Percentiles rank a stretch among this genome's conserved stretches.
Evolutionary conservation across 1,140 invertebrate species (phyloP).

Genomic region (Drosophila tropicalis): DNA sequence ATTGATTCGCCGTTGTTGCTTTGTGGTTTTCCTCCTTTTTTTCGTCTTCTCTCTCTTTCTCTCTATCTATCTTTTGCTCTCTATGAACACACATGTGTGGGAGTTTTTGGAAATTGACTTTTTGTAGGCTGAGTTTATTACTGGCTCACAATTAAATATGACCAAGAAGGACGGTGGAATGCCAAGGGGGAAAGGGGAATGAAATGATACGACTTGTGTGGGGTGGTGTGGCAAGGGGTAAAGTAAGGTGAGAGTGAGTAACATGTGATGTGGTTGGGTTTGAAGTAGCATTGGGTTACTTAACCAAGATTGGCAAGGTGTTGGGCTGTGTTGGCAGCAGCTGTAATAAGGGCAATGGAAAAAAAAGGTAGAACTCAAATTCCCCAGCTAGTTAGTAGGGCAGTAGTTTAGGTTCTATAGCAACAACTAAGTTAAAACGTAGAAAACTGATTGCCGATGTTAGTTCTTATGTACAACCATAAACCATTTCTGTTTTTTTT

Average conservation of each 20-base stretch:
- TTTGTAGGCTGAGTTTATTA: slow-evolving; percentile 15
- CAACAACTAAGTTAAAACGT: background rate
- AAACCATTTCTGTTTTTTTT: too few relatives aligned
- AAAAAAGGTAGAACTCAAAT: background rate
- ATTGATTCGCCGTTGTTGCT: slow-evolving; percentile 49
- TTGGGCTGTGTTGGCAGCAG: background rate
- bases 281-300: slow-evolving; percentile 17
- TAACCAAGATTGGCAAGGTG: slow-evolving; percentile 13
- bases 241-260: slow-evolving; percentile 3
- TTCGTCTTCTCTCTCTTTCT: background rate
- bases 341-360: background rate
- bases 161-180: background rate
- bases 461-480: too few relatives aligned
- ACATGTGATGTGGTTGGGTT: slow-evolving; percentile 20
- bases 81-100: background rate
- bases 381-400: background rate
- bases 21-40: slow-evolving; percentile 15
- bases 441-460: too few relatives aligned
- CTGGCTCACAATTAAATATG: slow-evolving; percentile 8
- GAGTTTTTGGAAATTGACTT: slow-evolving; percentile 23
- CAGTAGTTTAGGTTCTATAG: background rate
- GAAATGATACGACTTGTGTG: background rate
- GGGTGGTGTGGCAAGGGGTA: background rate
- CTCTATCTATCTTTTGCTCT: background rate
- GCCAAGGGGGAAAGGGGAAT: background rate